Conservation (phyloP, 2,797 vertebrate species). For the Lepidocolaptes lacrymiger region DNA sequence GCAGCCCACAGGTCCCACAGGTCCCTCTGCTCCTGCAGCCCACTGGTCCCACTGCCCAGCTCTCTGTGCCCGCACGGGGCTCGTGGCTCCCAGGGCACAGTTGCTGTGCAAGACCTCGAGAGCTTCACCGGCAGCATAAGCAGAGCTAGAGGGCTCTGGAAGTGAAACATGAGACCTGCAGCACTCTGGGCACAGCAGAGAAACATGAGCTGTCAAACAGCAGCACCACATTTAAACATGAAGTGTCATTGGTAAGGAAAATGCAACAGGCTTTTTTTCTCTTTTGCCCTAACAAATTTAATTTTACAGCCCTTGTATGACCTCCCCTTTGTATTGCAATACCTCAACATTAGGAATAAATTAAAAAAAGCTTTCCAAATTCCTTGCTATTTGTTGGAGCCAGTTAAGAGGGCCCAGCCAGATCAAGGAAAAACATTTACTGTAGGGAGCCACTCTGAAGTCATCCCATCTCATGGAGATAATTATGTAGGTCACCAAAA, state of each 20-base stretch:
- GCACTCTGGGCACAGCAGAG: neutral
- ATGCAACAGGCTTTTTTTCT: rapidly evolving
- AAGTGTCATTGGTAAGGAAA: neutral
- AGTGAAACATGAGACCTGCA: neutral
- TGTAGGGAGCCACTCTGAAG: slow-evolving; percentile 3
- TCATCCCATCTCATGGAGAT: neutral
- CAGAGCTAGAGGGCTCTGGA: neutral
- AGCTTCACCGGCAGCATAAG: neutral
- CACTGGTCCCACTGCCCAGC: rapidly evolving
- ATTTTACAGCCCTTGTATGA: neutral
- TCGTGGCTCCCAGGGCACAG: neutral
- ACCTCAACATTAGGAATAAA: neutral
- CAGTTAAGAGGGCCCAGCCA: neutral
- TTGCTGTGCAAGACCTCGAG: neutral
- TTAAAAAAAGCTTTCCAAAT: neutral
- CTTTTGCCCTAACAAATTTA: neutral
- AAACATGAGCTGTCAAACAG: neutral
- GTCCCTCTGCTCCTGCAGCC: neutral
- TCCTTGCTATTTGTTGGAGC: neutral
- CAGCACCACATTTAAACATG: neutral
- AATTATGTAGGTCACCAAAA: slow-evolving; percentile 8
- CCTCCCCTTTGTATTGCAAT: neutral
- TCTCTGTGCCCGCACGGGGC: neutral
- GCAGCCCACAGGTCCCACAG: too few relatives aligned
- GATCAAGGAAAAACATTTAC: neutral